Evolutionary conservation across 2,113 vertebrate genomes (phyloP), one percentile per base, ranked within the genome.

Genomic region (Aramus guarauna): DNA sequence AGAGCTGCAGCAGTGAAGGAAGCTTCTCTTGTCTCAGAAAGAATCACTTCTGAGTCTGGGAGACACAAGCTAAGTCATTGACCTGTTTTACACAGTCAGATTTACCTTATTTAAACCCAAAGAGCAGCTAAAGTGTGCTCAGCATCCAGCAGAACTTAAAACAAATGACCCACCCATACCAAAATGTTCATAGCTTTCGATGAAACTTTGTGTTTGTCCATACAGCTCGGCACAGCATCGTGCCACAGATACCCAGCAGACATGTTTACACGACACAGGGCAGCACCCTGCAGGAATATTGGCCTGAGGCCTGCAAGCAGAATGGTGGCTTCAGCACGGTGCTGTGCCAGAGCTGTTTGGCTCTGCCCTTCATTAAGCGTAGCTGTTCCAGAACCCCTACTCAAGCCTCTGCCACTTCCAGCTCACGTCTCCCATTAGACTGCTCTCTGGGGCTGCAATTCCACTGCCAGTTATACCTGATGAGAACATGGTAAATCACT

Each of bases 21-120:
- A 62, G 30, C 37, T 78, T 85, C 68, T 36, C 47, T 77, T 72
- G 59, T 37, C 59, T 90, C 73, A 77, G 64, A 66, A 93, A 64
- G 74, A 83, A 92, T 75, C 36, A 81, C 29, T 76, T 89, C 30
- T 78, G 79, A 79, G 48, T 45, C 34, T 75, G 30, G 23, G 48
- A 62, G 76, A 56, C 52, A 83, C 55, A 82, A 66, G 20, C 15
- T 87, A 85, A 92, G 52, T 15, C 37, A 63, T 27, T 86, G 56
- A 91, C 41, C 45, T 79, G 29, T 73, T 96, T 77, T 62, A 68
- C 10, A 60, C 6, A 34, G 27, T 84, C 43, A 77, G 13, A 16
- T 77, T 93, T 93, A 92, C 64, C 94, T 88, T 69, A 71, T 76
- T 94, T 93, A 93, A 95, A 71, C 67, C 93, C 62, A 58, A 69